Conservation (phyloP, 2,113 vertebrate genomes). For the Zapornia atra region DNA sequence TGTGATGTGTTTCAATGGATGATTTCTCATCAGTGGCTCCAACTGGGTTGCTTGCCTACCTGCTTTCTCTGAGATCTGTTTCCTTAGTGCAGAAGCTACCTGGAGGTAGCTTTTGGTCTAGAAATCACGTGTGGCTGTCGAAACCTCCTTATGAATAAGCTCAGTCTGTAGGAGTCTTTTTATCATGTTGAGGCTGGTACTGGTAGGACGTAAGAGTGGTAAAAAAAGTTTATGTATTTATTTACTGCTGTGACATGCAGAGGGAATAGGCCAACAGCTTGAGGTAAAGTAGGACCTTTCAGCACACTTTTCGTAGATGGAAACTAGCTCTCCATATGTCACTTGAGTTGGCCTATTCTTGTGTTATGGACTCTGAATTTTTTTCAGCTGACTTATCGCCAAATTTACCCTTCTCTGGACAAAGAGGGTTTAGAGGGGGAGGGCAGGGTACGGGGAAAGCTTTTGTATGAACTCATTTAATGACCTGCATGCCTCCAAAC, state of each 20-base stretch:
- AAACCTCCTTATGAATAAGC: neutral
- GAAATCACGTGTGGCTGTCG: neutral
- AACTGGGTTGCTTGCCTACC: neutral
- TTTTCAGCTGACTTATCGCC: neutral
- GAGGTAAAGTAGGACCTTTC: neutral
- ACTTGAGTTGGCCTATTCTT: neutral
- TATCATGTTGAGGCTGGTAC: neutral
- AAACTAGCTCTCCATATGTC: neutral
- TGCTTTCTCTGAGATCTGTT: neutral
- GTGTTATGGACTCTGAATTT: neutral
- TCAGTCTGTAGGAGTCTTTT: neutral
- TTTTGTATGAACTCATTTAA: neutral
- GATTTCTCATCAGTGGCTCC: neutral
- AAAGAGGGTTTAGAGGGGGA: neutral
- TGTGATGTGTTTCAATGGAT: neutral
- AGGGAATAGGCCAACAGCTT: neutral
- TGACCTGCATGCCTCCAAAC: neutral
- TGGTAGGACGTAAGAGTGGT: neutral
- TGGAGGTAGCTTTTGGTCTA: neutral
- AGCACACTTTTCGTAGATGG: neutral
- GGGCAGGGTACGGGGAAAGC: no score
- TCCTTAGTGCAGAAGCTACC: neutral
- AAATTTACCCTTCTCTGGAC: neutral
- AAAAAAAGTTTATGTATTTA: neutral
- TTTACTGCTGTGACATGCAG: neutral